Percentiles rank a stretch among this genome's conserved stretches.
Conservation (phyloP, 2,113 vertebrate genomes). For the Scalopus aquaticus region DNA sequence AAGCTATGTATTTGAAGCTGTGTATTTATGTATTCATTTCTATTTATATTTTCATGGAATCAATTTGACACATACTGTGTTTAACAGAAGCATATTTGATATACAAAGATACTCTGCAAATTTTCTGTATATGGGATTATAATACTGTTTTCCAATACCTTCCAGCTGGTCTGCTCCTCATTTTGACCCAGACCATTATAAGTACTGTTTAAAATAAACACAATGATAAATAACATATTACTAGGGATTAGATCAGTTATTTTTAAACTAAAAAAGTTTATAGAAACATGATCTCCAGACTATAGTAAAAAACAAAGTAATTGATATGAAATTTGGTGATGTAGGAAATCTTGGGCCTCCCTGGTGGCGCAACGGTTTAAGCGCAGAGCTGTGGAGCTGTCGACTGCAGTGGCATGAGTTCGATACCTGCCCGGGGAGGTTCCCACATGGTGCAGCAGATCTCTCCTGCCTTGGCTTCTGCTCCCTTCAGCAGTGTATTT, state of each 20-base stretch:
- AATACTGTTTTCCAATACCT: too few relatives aligned
- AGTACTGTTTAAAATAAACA: neutral
- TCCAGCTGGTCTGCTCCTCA: too few relatives aligned
- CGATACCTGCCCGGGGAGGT: too few relatives aligned
- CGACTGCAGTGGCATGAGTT: too few relatives aligned
- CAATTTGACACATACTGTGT: neutral
- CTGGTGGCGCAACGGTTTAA: too few relatives aligned
- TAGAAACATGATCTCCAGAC: neutral
- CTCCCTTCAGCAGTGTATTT: too few relatives aligned
- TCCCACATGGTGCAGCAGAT: too few relatives aligned
- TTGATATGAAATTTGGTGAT: neutral
- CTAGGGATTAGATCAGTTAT: neutral
- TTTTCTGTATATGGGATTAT: neutral
- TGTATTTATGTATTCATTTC: neutral
- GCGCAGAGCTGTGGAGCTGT: too few relatives aligned
- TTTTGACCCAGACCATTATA: neutral
- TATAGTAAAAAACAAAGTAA: neutral
- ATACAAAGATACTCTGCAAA: neutral
- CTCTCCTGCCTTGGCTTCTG: too few relatives aligned
- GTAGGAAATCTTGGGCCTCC: too few relatives aligned
- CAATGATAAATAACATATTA: neutral
- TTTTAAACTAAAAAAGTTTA: neutral
- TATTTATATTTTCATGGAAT: neutral
- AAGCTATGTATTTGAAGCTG: neutral
- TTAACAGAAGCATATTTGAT: neutral